Evolutionary conservation across 2,888 invertebrate genomes (phyloP).

Genomic region (Synergus itoensis): DNA sequence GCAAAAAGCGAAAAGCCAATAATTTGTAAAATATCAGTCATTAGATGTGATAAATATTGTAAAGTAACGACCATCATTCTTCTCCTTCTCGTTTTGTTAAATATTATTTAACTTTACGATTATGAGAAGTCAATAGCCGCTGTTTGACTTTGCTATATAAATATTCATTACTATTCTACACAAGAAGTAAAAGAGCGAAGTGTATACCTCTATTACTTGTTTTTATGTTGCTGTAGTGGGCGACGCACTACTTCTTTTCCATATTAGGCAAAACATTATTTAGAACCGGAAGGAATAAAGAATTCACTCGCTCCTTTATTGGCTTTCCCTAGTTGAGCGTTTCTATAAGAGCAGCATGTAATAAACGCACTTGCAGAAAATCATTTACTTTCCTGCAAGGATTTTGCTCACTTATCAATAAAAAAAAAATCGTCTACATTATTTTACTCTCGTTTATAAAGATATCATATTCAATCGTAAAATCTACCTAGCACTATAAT

Average conservation of each 20-base stretch:
- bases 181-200: background rate
- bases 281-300: slow-evolving; percentile 6
- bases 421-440: too few species aligned
- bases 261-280: slow-evolving; percentile 11
- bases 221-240: background rate
- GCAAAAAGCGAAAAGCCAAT: too few species aligned
- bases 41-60: background rate
- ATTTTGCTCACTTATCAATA: background rate
- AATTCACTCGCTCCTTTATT: slow-evolving; percentile 1
- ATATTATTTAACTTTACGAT: background rate
- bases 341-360: background rate
- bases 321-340: background rate
- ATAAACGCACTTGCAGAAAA: background rate
- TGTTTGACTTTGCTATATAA: background rate
- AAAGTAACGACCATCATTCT: background rate
- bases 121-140: background rate
- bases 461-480: background rate
- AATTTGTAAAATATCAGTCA: background rate
- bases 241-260: background rate
- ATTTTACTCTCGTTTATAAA: background rate
- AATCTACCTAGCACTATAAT: background rate
- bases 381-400: background rate
- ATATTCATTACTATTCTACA: background rate
- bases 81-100: background rate
- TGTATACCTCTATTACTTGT: background rate